These are phyloP conservation scores for Mustela lutreola DNA, from an alignment of 2,113 vertebrate genomes.

Conservation along the genomic window DNA sequence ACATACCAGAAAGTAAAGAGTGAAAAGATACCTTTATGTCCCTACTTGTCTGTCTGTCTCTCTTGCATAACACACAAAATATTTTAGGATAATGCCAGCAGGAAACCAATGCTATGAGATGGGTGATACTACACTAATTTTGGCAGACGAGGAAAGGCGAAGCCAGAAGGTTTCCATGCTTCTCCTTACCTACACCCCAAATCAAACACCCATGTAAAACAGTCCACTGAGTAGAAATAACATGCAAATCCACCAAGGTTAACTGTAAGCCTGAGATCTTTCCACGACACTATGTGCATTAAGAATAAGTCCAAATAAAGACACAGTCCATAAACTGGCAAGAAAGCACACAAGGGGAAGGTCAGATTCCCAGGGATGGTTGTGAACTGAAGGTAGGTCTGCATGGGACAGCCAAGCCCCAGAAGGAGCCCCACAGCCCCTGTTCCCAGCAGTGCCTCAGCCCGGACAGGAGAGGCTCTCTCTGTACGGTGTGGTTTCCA, in stretches of 20 bases:
- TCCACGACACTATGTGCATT: neutral
- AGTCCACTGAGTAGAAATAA: neutral
- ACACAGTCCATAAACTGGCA: neutral
- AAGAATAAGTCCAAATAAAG: neutral
- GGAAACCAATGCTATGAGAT: neutral
- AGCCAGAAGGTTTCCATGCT: neutral
- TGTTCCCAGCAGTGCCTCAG: neutral
- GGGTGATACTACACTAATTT: neutral
- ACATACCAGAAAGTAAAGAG: slow-evolving; percentile 73
- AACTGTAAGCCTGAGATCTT: neutral
- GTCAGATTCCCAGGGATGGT: no score
- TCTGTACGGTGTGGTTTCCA: neutral
- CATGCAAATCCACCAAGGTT: neutral
- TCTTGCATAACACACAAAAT: neutral
- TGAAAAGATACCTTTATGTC: neutral
- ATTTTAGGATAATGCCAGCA: neutral
- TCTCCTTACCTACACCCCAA: neutral
- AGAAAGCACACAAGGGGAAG: neutral
- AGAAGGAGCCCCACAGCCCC: neutral
- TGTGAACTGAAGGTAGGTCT: fast-evolving
- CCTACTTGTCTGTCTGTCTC: neutral
- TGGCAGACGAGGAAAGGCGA: neutral
- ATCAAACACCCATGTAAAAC: neutral
- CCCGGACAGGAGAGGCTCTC: neutral
- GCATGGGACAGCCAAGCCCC: fast-evolving